Evolutionary conservation across 2,888 invertebrate genomes (phyloP).

Genomic region (Plagiodera versicolora): DNA sequence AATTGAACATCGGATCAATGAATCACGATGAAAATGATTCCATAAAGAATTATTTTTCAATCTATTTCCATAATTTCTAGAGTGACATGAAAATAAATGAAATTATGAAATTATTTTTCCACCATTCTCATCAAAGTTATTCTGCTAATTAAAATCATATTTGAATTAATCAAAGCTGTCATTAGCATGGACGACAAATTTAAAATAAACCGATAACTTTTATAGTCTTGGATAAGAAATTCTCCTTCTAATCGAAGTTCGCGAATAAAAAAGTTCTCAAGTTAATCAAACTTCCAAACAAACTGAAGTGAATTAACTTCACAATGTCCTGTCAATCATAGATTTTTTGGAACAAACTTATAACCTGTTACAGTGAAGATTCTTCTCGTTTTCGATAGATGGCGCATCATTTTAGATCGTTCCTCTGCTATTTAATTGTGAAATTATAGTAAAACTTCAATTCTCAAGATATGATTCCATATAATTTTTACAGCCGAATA

Average conservation of each 20-base stretch:
- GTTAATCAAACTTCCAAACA: slow-evolving; percentile 10
- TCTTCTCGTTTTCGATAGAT: too few species aligned
- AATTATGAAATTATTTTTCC: too few species aligned
- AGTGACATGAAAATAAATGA: background rate
- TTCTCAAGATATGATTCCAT: too few species aligned
- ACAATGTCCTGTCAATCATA: background rate
- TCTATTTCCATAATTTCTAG: background rate
- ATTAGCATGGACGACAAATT: background rate
- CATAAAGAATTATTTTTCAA: too few species aligned
- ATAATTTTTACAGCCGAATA: too few species aligned
- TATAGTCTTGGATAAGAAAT: slow-evolving; percentile 10
- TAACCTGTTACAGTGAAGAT: too few species aligned
- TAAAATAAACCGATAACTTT: slow-evolving; percentile 11
- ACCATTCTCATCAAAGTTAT: background rate
- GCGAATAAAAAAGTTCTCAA: slow-evolving; percentile 10
- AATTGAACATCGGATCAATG: too few species aligned
- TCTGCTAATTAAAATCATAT: background rate
- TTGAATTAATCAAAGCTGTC: slow-evolving; percentile 6
- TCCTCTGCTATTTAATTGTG: too few species aligned
- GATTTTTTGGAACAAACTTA: too few species aligned
- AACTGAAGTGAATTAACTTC: slow-evolving; percentile 5
- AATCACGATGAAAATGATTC: too few species aligned
- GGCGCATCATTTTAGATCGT: too few species aligned
- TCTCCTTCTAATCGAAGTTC: slow-evolving; percentile 8
- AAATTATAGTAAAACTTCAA: too few species aligned